Percentiles rank a stretch among this genome's conserved stretches.
phyloP scores from a whole-genome alignment of 2,888 invertebrate species.

The Crocallis elinguaria region DNA sequence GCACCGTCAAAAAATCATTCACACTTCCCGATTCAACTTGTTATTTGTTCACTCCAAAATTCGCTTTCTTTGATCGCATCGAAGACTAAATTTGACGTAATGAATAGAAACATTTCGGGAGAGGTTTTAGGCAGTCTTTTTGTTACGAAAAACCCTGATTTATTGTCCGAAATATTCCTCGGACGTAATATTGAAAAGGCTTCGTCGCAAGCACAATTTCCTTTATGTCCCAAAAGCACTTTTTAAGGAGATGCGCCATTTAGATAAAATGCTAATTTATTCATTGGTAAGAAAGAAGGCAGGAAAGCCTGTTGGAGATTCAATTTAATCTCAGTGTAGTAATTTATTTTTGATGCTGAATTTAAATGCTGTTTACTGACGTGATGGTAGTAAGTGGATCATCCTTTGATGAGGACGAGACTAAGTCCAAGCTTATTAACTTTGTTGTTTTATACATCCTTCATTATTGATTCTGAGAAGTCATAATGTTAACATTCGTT shows the following conservation, averaged over 20 bases:
- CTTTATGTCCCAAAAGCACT: constrained; percentile 59
- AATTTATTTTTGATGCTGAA: constrained; percentile 72
- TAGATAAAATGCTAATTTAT: constrained; percentile 82
- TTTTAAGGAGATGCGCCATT: constrained; percentile 77
- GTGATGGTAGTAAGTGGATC: neutral
- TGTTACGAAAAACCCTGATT: constrained; percentile 42
- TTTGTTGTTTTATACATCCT: too few relatives aligned
- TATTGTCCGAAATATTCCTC: constrained; percentile 46
- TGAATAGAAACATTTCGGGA: constrained; percentile 30
- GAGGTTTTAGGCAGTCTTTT: constrained; percentile 23
- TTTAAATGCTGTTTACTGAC: constrained; percentile 58
- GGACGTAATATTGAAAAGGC: constrained; percentile 52
- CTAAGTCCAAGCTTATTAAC: too few relatives aligned
- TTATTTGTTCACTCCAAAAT: constrained; percentile 18
- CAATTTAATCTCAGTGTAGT: constrained; percentile 70
- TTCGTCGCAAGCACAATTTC: constrained; percentile 39
- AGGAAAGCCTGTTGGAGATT: constrained; percentile 65
- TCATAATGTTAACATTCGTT: too few relatives aligned
- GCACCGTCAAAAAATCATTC: too few relatives aligned
- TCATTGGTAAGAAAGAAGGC: constrained; percentile 74
- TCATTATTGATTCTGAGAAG: too few relatives aligned
- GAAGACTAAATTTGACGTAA: constrained; percentile 31
- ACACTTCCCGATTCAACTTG: too few relatives aligned
- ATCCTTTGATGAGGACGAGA: neutral
- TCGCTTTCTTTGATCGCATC: constrained; percentile 24